Evolutionary conservation across 2,113 vertebrate genomes (phyloP).

Genomic region (Gavialis gangeticus): DNA sequence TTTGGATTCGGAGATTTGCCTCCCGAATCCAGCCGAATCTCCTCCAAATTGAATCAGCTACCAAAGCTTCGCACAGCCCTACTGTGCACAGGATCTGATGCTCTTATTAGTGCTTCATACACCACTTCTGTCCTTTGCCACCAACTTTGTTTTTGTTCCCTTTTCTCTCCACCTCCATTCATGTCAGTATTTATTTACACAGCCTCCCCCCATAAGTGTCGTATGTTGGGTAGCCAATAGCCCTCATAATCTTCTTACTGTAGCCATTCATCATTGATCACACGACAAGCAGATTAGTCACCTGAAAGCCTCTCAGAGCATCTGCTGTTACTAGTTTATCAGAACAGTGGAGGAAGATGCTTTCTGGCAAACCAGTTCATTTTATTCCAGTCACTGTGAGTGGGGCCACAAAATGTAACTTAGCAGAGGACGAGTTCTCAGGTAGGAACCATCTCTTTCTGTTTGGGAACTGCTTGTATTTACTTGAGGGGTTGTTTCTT

Average conservation of each 20-base stretch:
- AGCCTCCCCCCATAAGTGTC: constrained; percentile 24
- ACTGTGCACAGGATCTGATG: background rate
- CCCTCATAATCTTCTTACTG: constrained; percentile 72
- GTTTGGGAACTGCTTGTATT: background rate
- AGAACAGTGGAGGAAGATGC: constrained; percentile 48
- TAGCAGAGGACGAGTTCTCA: constrained; percentile 53
- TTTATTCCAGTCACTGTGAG: constrained; percentile 41
- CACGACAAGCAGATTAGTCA: constrained; percentile 60
- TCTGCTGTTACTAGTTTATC: constrained; percentile 44
- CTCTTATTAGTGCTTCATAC: background rate
- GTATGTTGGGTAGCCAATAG: constrained; percentile 57
- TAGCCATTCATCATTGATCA: constrained; percentile 48
- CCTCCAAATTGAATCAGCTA: too few species aligned
- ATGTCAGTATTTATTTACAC: background rate
- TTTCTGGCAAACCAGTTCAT: constrained; percentile 37
- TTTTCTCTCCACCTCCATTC: background rate
- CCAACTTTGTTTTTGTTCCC: constrained; percentile 23
- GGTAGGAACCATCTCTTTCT: constrained; percentile 59
- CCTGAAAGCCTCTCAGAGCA: constrained; percentile 61
- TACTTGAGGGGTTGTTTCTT: background rate
- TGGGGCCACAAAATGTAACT: constrained; percentile 13
- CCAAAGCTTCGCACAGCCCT: too few species aligned
- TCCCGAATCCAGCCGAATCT: too few species aligned
- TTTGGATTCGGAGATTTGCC: too few species aligned
- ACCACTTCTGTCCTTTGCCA: constrained; percentile 29